phyloP scores from a whole-genome alignment of 2,888 invertebrate species.

The Drosophila histrio region DNA sequence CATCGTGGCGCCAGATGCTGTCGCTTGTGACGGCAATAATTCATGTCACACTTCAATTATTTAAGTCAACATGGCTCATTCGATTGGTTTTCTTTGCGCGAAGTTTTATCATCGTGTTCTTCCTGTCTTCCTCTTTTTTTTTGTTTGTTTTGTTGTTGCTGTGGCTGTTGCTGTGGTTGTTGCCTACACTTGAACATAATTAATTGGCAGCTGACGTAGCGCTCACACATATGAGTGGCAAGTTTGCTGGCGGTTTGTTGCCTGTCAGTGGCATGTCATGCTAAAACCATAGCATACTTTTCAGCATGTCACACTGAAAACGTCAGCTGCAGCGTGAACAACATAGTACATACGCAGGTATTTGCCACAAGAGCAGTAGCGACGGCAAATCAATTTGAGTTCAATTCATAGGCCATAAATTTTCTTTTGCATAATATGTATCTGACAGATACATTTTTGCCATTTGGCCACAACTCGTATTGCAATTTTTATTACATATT shows the following conservation, averaged over 20 bases:
- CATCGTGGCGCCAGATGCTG: conserved; percentile 19
- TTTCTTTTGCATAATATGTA: conserved; percentile 58
- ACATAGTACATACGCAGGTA: background rate
- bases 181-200: conserved; percentile 48
- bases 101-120: background rate
- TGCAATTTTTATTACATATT: conserved; percentile 69
- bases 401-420: conserved; percentile 65
- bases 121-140: background rate
- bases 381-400: conserved; percentile 53
- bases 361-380: background rate
- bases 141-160: background rate
- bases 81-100: conserved; percentile 25
- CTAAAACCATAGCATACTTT: conserved; percentile 33
- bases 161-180: conserved; percentile 10
- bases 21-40: conserved; percentile 32
- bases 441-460: conserved; percentile 46
- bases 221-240: conserved; percentile 54
- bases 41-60: conserved; percentile 63
- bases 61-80: conserved; percentile 46
- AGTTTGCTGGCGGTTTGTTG: conserved; percentile 41
- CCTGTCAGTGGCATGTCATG: conserved; percentile 46
- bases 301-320: conserved; percentile 1
- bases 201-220: conserved; percentile 63
- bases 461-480: conserved; percentile 51
- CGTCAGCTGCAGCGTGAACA: conserved; percentile 12